Evolutionary conservation across 2,113 vertebrate species (phyloP).

Genomic region (Crotalus horridus): DNA sequence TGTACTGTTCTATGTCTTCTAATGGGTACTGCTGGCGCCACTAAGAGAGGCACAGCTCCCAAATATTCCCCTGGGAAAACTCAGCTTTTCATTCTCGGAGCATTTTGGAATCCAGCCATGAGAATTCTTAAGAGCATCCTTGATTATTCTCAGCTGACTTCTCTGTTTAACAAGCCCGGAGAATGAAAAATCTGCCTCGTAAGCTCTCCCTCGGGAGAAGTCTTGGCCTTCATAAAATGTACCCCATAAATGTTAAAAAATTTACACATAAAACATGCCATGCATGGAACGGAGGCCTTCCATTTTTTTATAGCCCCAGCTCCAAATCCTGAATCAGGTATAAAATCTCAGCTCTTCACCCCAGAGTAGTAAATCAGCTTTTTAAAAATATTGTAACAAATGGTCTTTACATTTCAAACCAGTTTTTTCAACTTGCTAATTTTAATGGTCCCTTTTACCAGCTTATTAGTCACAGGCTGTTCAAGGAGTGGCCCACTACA

Average conservation of each 20-base stretch:
- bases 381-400: conserved; percentile 67
- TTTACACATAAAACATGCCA: conserved; percentile 78
- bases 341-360: conserved; percentile 72
- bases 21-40: background rate
- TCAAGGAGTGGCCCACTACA: background rate
- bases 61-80: background rate
- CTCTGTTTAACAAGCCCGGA: conserved; percentile 52
- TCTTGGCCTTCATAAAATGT: conserved; percentile 73
- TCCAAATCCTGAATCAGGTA: conserved; percentile 78
- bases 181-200: conserved; percentile 43
- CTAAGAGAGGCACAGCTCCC: background rate
- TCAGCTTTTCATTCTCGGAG: background rate
- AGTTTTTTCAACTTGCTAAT: conserved; percentile 73
- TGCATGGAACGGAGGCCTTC: conserved; percentile 66
- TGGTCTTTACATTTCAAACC: conserved; percentile 74
- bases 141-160: conserved; percentile 51
- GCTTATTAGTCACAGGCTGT: conserved; percentile 58
- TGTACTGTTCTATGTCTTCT: background rate
- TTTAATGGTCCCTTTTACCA: conserved; percentile 74
- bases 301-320: conserved; percentile 72
- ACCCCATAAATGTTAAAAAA: conserved; percentile 74
- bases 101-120: conserved; percentile 3
- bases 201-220: conserved; percentile 66
- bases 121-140: background rate
- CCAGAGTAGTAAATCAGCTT: conserved; percentile 70